Evolutionary conservation across 1,140 invertebrate species (phyloP), one percentile per base, ranked within the genome.

Genomic region (Camponotus pennsylvanicus): DNA sequence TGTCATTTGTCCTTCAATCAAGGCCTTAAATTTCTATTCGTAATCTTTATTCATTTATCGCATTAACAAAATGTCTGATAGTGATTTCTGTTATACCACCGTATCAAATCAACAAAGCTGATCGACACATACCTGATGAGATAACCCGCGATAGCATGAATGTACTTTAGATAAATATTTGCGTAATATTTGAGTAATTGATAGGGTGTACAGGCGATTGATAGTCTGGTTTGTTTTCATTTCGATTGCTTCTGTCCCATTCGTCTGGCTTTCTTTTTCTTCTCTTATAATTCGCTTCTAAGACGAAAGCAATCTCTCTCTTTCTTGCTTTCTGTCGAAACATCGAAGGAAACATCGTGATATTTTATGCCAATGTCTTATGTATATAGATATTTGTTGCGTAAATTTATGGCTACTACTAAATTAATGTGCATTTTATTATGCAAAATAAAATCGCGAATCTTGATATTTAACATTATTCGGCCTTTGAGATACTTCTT

Each of bases 91-190:
- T 15, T 34, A 27, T 42, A 11, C 61, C 40, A 34, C 27, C 21
- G 61, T 42, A 21, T 11, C 75, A 78, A 66, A 67, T 78, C 76
- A 61, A 78, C 66, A 78, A 45, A 37, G 11, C 40, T 42, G 18
- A 78, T 78, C 40, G 75, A 32, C 61, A 32, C 61, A 45, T 66
- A 78, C 42, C 59, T 78, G 40, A 13, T 32, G 18, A 52, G 49
- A 52, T n/a, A 34, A 6, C 11, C 15, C 15, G 55, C 27, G 57
- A 45, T 77, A 61, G 21, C 40, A 4, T 32, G 57, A 27, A 27
- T 76, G 59, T 76, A 21, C 13, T 18, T 75, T 42, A 42, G 37
- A 75, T 27, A 75, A 42, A 52, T 52, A 52, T 52, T 52, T 18
- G 15, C 4, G 27, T 27, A 27, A 27, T 27, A 27, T 27, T 27